phyloP scores from a whole-genome alignment of 1,140 invertebrate species.

The Centruroides vittatus region DNA sequence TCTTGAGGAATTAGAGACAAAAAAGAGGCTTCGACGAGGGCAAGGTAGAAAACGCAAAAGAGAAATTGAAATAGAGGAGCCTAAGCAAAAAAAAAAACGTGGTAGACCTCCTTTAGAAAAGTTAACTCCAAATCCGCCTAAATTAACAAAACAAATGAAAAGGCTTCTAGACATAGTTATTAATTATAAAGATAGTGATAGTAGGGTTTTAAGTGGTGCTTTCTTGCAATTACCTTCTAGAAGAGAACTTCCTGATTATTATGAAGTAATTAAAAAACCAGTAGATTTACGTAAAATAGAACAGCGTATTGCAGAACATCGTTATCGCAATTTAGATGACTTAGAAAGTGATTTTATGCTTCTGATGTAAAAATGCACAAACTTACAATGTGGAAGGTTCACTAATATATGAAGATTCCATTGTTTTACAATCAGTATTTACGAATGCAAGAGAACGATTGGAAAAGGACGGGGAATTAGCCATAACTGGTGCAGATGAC shows the following conservation, averaged over 20 bases:
- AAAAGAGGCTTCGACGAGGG: conserved; percentile 34
- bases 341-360: conserved; percentile 85
- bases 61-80: conserved; percentile 19
- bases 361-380: conserved; percentile 88
- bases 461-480: conserved; percentile 36
- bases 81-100: conserved; percentile 39
- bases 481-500: conserved; percentile 18
- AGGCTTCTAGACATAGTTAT: conserved; percentile 67
- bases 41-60: conserved; percentile 18
- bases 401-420: conserved; percentile 88
- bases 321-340: conserved; percentile 63
- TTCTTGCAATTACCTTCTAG: conserved; percentile 89
- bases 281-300: conserved; percentile 86
- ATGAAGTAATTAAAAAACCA: conserved; percentile 91
- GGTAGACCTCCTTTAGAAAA: conserved; percentile 33
- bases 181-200: conserved; percentile 67
- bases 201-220: conserved; percentile 71
- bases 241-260: conserved; percentile 89
- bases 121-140: conserved; percentile 31
- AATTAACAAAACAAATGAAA: conserved; percentile 48
- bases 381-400: conserved; percentile 93
- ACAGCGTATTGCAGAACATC: conserved; percentile 13
- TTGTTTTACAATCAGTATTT: conserved; percentile 70
- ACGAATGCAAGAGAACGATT: conserved; percentile 54
- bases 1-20: conserved; percentile 49